Percentiles rank a stretch among this genome's conserved stretches.
These are phyloP conservation scores for Thalassaphorura encarpata DNA, from an alignment of 1,140 invertebrate genomes.

Conservation along the genomic window DNA sequence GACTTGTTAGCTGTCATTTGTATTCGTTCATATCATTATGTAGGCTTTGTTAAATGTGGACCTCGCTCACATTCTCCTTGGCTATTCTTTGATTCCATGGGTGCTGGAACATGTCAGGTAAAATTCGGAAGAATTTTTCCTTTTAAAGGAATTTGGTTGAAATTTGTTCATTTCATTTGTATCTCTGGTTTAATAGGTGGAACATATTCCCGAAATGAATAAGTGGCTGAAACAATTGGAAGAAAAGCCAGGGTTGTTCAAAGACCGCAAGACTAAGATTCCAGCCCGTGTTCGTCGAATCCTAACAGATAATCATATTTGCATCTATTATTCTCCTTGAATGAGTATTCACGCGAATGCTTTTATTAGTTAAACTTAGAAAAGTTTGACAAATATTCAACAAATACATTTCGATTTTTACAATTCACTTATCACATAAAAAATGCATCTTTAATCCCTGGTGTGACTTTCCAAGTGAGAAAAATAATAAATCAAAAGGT, in stretches of 20 bases:
- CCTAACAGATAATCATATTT: slow-evolving; percentile 19
- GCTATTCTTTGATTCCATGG: slow-evolving; percentile 13
- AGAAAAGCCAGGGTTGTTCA: slow-evolving; percentile 18
- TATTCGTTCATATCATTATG: slow-evolving; percentile 10
- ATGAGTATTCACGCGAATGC: no score
- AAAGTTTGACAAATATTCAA: no score
- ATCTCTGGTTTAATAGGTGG: slow-evolving; percentile 5
- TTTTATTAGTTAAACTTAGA: no score
- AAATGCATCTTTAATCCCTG: no score
- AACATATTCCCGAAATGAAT: slow-evolving; percentile 11
- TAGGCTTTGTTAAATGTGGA: slow-evolving; percentile 21
- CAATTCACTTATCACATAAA: no score
- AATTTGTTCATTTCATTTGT: background rate
- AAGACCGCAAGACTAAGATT: slow-evolving; percentile 8
- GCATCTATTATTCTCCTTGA: no score
- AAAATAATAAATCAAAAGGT: no score
- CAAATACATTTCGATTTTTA: no score
- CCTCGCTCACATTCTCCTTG: slow-evolving; percentile 10
- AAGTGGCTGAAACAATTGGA: slow-evolving; percentile 22
- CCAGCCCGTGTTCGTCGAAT: slow-evolving; percentile 8
- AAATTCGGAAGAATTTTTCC: background rate
- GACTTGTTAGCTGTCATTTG: slow-evolving; percentile 20
- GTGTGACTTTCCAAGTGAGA: no score
- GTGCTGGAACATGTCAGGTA: slow-evolving; percentile 7
- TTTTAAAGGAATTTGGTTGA: background rate